phyloP scores from a whole-genome alignment of 2,888 invertebrate genomes.

The Panzeria rudis region DNA sequence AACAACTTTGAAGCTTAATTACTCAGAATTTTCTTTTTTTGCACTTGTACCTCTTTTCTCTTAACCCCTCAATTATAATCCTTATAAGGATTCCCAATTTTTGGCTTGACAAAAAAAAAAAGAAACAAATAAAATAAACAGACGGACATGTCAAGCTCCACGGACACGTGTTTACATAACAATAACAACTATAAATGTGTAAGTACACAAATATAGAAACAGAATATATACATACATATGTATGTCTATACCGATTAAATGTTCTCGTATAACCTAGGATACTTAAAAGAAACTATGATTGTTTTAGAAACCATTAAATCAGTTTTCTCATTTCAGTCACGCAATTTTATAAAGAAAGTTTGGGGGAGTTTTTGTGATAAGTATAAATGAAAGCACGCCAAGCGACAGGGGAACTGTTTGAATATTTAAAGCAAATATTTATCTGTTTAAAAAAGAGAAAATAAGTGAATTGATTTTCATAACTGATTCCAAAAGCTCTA shows the following conservation, averaged over 20 bases:
- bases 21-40: too few species aligned
- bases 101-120: neutral
- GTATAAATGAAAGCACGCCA: constrained; percentile 9
- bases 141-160: constrained; percentile 18
- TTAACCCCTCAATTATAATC: too few species aligned
- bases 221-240: neutral
- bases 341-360: neutral
- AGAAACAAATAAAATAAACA: neutral
- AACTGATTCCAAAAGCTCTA: constrained; percentile 20
- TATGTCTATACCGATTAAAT: neutral
- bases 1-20: too few species aligned
- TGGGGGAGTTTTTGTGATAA: neutral
- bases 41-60: too few species aligned
- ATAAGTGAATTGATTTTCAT: neutral
- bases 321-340: constrained; percentile 25
- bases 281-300: neutral
- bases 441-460: neutral
- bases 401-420: constrained; percentile 13
- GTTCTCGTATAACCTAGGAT: constrained; percentile 9
- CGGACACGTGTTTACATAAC: constrained; percentile 42
- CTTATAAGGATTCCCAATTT: neutral
- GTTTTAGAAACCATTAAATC: constrained; percentile 16
- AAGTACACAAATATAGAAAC: neutral
- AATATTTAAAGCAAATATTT: constrained; percentile 41
- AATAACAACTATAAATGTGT: constrained; percentile 31